Evolutionary conservation across 2,797 vertebrate genomes (phyloP), one percentile per base, ranked within the genome.

Genomic region (Chaetodon trifasciatus): DNA sequence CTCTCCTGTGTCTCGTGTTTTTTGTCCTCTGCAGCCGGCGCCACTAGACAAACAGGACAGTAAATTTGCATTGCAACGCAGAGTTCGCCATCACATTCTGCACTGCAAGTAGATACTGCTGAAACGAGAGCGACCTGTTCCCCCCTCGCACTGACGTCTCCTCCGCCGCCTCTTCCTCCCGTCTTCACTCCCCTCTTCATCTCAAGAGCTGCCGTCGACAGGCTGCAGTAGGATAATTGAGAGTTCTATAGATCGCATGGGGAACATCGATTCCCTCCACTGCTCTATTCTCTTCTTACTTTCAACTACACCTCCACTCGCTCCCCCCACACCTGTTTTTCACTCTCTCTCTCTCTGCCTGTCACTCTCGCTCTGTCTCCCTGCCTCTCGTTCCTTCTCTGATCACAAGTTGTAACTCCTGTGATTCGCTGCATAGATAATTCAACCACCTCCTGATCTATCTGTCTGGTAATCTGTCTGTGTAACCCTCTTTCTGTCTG

Each of bases 181-280:
- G 65, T 35, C 61, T 39, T 62, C 62, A 15, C 70, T 57, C 61
- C 71, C 70, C 74, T 84, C 87, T 86, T 92, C 84, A 84, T 91
- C 89, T 91, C 50, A 58, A 91, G 89, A 90, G 84, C 88, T 71
- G 84, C 90, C 78, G 90, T 79, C 78, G 92, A 88, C 92, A 88
- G 86, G 85, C 89, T 91, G 86, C 91, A 86, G 88, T 58, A 85
- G 87, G 89, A 94, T 94, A 92, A 94, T 93, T 93, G 93, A 94
- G 91, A 93, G 91, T 89, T 87, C 79, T 92, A 92, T 93, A 87
- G 92, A 92, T 93, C 87, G 80, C 88, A 84, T 84, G 83, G 86
- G 82, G 85, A 88, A 87, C 91, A 93, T 94, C 56, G 91, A 93
- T 94, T 92, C 85, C 90, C 77, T 82, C 82, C 82, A 69, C 72